Base-by-base conservation (phyloP, 2,888 invertebrate genomes). In the Julus scanicus region DNA sequence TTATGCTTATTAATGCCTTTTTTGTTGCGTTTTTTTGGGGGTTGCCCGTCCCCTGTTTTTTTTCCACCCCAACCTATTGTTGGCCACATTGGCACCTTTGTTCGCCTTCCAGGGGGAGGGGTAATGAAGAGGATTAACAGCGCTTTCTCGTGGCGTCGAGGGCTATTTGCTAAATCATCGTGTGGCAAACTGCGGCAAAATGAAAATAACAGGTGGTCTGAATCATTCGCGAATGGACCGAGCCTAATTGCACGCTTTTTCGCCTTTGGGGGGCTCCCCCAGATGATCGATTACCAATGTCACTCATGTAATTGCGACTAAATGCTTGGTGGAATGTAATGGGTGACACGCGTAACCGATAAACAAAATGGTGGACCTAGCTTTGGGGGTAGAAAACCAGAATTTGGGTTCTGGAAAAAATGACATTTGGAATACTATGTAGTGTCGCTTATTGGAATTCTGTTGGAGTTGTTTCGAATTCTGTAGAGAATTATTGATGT, bases 131-230 rank as follows among this genome's bases (percentile, higher is more conserved):
- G 71, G 71, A 29, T 71, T 71, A 71, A 29, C 71, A 20, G 63
- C 20, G 63, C 2, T 63, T n/a, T 17, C n/a, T 15, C 48, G 48
- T 48, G 48, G 44, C 44, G 6, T 5, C 57, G 5, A 6, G 5
- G 17, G 57, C n/a, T n/a, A 57, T 71, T 71, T 71, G 71, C 71
- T 29, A 71, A 71, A 29, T 71, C 71, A 71, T 71, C 20, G 71
- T 71, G 71, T 71, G 71, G 71, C 29, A 71, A 71, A 71, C 29
- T 71, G 71, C 71, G 71, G 29, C 29, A 8, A 71, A 71, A 71
- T 71, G 71, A 71, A 71, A 71, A 71, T 71, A 71, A 71, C 71
- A 71, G 71, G 71, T 71, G 71, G 71, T 71, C 71, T 20, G 63
- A 63, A 63, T n/a, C 63, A 20, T 20, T 5, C 63, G 6, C 6